Evolutionary conservation across 2,797 vertebrate genomes (phyloP), one percentile per base, ranked within the genome.

Genomic region (Pelochelys cantorii): DNA sequence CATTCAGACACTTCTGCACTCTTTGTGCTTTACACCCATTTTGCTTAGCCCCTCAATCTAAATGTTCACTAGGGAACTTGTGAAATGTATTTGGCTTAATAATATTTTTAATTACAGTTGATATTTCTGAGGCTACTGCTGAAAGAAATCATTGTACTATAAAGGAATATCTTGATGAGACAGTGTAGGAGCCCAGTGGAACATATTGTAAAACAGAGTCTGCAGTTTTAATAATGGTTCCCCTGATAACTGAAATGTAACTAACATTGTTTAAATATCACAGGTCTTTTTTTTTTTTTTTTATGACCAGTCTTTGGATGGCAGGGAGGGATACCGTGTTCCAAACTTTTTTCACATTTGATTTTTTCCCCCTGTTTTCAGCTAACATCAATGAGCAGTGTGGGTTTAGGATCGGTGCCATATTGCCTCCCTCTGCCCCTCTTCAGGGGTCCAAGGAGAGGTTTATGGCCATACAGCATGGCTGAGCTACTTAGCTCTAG

Each of bases 31-130:
- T 92, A 37, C 48, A 54, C 87, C 9, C 57, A 93, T 85, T 57
- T 79, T 79, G 62, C 74, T 59, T 20, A n/a, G n/a, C 56, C 65
- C 79, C 84, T 13, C 60, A 81, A 14, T 82, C 54, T 91, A 91
- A 93, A 80, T 80, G 75, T 90, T 84, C 88, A 62, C 53, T 18
- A 23, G 87, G 83, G 91, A 88, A 55, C 11, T 48, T 9, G 52
- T 79, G 87, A 93, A 87, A 91, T 93, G 68, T 86, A 23, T 93
- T 93, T 94, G 37, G 55, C 88, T 94, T 93, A 88, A 84, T 88
- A 62, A 85, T 88, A 86, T 77, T 54, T 95, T 92, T 89, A 90
- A 91, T 95, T 77, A 96, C 91, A 86, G 87, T 92, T 84, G 85
- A 91, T 80, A 85, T 93, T 96, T 95, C 84, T 83, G 25, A 94